Conservation (phyloP, 92 coral and sea anemone genomes). For the Montipora capitata region DNA sequence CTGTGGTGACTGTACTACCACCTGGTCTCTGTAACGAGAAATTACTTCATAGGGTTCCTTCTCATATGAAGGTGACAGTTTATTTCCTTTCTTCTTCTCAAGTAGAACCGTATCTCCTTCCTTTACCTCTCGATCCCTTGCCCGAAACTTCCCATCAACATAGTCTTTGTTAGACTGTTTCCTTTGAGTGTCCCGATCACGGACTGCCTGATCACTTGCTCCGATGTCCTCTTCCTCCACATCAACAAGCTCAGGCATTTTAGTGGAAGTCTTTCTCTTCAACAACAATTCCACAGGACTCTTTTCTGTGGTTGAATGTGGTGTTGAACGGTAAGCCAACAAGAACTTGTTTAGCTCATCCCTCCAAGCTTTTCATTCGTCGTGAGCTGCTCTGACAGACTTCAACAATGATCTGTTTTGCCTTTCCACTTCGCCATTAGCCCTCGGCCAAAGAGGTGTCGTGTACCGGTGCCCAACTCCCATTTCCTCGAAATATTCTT, state of each 20-base stretch:
- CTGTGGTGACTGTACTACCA: conserved; percentile 49
- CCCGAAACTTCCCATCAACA: conserved; percentile 38
- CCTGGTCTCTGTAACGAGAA: conserved; percentile 59
- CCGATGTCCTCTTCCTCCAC: conserved; percentile 35
- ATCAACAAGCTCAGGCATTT: conserved; percentile 49
- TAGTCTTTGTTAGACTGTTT: conserved; percentile 67
- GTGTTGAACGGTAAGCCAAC: conserved; percentile 59
- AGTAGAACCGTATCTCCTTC: conserved; percentile 66
- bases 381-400: conserved; percentile 57
- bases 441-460: conserved; percentile 68
- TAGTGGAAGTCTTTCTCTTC: conserved; percentile 23
- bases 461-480: conserved; percentile 26
- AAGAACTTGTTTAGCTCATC: conserved; percentile 53
- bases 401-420: conserved; percentile 65
- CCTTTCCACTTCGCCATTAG: conserved; percentile 76
- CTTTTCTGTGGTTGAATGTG: conserved; percentile 66
- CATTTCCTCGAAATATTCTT: conserved; percentile 28
- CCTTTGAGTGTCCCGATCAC: conserved; percentile 61
- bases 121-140: conserved; percentile 50
- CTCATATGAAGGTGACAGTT: conserved; percentile 67
- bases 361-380: conserved; percentile 45
- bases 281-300: conserved; percentile 69
- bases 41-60: conserved; percentile 59
- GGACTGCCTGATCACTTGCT: conserved; percentile 30
- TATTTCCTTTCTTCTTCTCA: conserved; percentile 71